A percentile compares a stretch with the other conserved stretches of the same genome.
These are phyloP conservation scores for Apodemia mormo DNA, from an alignment of 2,888 invertebrate species.

Conservation along the genomic window DNA sequence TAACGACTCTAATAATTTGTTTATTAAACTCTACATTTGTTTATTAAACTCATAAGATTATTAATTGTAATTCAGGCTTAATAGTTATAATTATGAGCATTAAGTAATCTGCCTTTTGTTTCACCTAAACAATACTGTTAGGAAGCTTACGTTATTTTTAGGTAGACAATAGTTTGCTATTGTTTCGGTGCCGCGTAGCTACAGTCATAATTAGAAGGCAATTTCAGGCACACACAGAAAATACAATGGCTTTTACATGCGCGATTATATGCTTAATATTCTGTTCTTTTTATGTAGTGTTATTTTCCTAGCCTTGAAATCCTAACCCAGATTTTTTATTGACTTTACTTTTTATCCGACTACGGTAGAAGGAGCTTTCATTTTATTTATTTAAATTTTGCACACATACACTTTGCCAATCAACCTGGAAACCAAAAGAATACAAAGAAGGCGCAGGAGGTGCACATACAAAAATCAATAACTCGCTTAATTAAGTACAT, in stretches of 20 bases:
- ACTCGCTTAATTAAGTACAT: no score
- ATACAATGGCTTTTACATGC: conserved; percentile 12
- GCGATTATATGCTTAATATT: not conserved
- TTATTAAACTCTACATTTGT: no score
- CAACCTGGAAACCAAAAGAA: no score
- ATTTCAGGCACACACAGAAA: conserved; percentile 1
- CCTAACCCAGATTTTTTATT: no score
- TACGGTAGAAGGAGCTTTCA: no score
- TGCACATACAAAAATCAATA: no score
- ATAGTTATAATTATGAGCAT: not conserved
- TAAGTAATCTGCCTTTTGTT: conserved; percentile 5
- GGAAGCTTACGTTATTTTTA: conserved; percentile 6
- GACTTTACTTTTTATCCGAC: no score
- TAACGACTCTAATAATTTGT: no score
- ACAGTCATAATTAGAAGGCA: conserved; percentile 9
- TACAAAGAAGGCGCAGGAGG: no score
- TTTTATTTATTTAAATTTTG: no score
- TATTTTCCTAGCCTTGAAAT: not conserved
- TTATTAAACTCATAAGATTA: not conserved
- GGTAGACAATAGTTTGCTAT: conserved; percentile 9
- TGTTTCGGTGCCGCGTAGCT: not conserved
- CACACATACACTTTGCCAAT: no score
- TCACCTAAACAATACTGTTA: not conserved
- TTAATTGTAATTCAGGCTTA: not conserved
- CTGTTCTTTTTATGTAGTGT: not conserved